Conservation (phyloP, 1,140 invertebrate species). For the Cyclargus thomasi region DNA sequence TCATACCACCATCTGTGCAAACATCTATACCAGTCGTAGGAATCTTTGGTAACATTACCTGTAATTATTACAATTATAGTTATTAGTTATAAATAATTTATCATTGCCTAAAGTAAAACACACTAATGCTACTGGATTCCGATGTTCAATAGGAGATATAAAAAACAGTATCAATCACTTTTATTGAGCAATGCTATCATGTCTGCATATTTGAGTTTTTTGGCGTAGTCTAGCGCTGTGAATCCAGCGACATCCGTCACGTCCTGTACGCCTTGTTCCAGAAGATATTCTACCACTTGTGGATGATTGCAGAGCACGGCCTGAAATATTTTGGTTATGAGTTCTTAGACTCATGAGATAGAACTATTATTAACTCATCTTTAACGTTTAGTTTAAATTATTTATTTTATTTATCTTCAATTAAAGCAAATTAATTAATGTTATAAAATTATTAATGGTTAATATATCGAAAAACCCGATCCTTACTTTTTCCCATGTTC, state of each 20-base stretch:
- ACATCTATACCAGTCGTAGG: neutral
- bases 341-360: neutral
- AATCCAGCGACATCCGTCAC: slow-evolving; percentile 36
- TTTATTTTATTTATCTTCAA: too few relatives aligned
- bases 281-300: slow-evolving; percentile 39
- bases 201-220: slow-evolving; percentile 32
- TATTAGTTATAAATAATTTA: too few relatives aligned
- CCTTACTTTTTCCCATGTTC: too few relatives aligned
- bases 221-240: slow-evolving; percentile 48
- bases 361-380: too few relatives aligned
- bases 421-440: too few relatives aligned
- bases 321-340: slow-evolving; percentile 33
- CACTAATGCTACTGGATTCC: too few relatives aligned
- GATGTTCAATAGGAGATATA: neutral
- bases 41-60: neutral
- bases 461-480: too few relatives aligned
- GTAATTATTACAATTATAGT: neutral
- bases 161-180: neutral
- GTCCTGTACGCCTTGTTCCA: slow-evolving; percentile 33
- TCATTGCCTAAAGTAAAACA: too few relatives aligned
- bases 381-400: too few relatives aligned
- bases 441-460: too few relatives aligned
- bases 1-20: neutral
- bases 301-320: slow-evolving; percentile 49
- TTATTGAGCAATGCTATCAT: slow-evolving; percentile 28